Base-by-base conservation (phyloP, 2,797 vertebrate genomes). In the Falco concolor region DNA sequence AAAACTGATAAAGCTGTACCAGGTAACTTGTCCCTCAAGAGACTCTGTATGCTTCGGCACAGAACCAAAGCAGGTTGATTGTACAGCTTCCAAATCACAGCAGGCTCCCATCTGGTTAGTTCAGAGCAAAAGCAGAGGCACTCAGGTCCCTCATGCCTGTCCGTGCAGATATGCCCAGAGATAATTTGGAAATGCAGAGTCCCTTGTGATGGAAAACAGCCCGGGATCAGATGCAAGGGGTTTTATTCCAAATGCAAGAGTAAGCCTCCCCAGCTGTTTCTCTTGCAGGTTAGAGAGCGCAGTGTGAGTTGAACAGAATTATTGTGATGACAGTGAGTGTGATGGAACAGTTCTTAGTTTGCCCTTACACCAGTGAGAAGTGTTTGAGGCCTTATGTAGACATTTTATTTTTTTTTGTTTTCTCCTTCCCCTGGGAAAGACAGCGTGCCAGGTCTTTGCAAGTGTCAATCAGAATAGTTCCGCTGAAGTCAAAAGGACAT, bases 361-460 rank as follows among this genome's bases (percentile, higher is more conserved):
- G 32, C 13, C 24, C 32, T 86, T 50, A 45, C 4, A 60, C 15
- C 30, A 50, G 8, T 36, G 25, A 79, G 21, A 89, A 78, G 34
- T 50, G 19, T 65, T 87, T 47, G 40, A 72, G 49, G 50, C 19
- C 13, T 77, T 56, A 56, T 5, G n/a, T 38, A 79, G 32, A 7
- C 38, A 28, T 70, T 65, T 40, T 38, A 5, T 13, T 6, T 40
- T 40, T 42, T 83, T 49, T 63, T 65, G 14, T 34, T 49, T 67
- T 60, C 14, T 56, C 34, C 53, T 87, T 90, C 34, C 32, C 17
- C 25, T 84, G 27, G 73, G 63, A 81, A 90, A 69, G 34, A 49
- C 6, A 56, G 13, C 1, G 0, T 60, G 32, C 28, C 53, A 63
- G n/a, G n/a, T 45, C 12, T 84, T 74, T 40, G 0, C 10, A 47